Evolutionary conservation across 1,140 invertebrate genomes (phyloP), one percentile per base, ranked within the genome.

Genomic region (Pollicipes pollicipes): DNA sequence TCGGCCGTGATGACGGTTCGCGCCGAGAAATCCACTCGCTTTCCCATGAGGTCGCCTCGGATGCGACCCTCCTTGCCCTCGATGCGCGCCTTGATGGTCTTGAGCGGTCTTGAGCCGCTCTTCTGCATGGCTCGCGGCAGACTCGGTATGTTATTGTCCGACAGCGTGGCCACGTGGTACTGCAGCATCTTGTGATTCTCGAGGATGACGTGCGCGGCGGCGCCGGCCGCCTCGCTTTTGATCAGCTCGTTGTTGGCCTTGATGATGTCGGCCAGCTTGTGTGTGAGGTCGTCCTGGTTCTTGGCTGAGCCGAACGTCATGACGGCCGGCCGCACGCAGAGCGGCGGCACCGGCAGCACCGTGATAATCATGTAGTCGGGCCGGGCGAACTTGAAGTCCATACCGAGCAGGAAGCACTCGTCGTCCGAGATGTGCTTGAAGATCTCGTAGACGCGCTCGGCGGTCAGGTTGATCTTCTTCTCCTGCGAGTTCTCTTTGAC

Each of bases 331-430:
- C 97, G 75, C 4, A 88, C 86, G 58, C 90, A 86, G 10, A 99
- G 79, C 4, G 97, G 97, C 21, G 97, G 96, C 0, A 99, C 97
- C 13, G 97, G 97, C 69, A 99, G 80, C 6, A 97, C 94, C 13
- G 96, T 98, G 2, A 96, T 84, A 67, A 99, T 90, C 96, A 99
- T 98, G 96, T 97, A 99, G 83, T 99, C 97, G 24, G 97, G 97
- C 69, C 97, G 83, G 0, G 96, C 91, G 82, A 88, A 98, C 79
- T 93, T 92, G 0, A 92, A 91, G 78, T 97, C 93, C 91, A 96
- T 95, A 68, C 95, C 97, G 68, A 99, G 80, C 69, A 97, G 90
- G 73, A 91, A 88, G 73, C 93, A 95, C 77, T 99, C 97, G 78
- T 99, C 97, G 81, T 99, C 97, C 77, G 91, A 89, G 68, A 99